Conservation (phyloP, 2,797 vertebrate genomes). For the Muscicapa striata region DNA sequence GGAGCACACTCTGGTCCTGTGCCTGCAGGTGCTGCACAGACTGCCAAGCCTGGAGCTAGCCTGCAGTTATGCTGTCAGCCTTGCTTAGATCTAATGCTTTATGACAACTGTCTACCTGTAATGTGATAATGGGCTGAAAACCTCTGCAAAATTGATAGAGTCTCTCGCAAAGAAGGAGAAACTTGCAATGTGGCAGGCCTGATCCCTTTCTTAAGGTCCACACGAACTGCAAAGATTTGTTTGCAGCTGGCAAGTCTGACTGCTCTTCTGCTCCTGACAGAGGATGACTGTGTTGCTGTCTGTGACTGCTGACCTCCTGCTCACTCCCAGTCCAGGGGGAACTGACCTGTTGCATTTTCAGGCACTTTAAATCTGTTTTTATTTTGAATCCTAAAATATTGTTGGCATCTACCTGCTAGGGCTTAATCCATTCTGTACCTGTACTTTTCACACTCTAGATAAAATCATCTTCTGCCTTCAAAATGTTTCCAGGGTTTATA, state of each 20-base stretch:
- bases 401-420: neutral
- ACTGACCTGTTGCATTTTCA: neutral
- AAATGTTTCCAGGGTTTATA: neutral
- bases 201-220: neutral
- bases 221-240: neutral
- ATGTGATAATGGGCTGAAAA: conserved; percentile 73
- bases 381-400: neutral
- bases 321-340: neutral
- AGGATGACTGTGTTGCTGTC: neutral
- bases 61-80: conserved; percentile 74
- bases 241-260: neutral
- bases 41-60: conserved; percentile 81
- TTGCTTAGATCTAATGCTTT: conserved; percentile 78
- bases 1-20: conserved; percentile 58
- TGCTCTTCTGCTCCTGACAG: neutral
- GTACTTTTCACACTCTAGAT: neutral
- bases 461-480: neutral
- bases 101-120: conserved; percentile 86
- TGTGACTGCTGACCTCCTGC: neutral
- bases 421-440: neutral
- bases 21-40: conserved; percentile 76
- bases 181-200: conserved; percentile 1
- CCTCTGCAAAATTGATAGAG: conserved; percentile 78
- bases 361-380: neutral
- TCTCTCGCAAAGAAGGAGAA: conserved; percentile 49